Conservation (phyloP, 2,113 vertebrate genomes). For the Triplophysa siluroides region DNA sequence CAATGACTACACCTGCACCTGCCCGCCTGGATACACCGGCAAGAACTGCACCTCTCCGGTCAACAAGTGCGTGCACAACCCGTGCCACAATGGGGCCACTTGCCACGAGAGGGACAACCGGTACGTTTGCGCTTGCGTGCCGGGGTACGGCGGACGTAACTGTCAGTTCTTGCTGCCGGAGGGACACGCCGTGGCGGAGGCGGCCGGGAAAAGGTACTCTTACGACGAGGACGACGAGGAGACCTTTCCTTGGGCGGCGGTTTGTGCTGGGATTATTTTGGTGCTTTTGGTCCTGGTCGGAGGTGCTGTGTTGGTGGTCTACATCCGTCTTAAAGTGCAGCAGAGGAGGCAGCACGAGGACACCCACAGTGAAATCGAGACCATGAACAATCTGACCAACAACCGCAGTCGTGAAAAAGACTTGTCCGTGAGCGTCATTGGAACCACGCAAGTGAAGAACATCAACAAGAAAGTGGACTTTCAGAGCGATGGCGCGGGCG, state of each 20-base stretch:
- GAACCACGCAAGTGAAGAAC: conserved; percentile 91
- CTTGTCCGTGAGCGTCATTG: conserved; percentile 80
- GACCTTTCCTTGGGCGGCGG: conserved; percentile 88
- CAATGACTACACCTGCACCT: conserved; percentile 88
- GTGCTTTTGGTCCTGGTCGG: conserved; percentile 89
- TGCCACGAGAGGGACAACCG: conserved; percentile 89
- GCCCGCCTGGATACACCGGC: conserved; percentile 90
- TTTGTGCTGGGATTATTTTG: conserved; percentile 87
- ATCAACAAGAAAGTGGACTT: conserved; percentile 97
- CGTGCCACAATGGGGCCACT: conserved; percentile 96
- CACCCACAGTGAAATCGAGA: conserved; percentile 85
- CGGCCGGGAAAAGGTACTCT: conserved; percentile 78
- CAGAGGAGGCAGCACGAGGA: conserved; percentile 79
- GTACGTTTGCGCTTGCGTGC: conserved; percentile 90
- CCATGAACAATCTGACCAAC: conserved; percentile 97
- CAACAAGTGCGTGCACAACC: conserved; percentile 87
- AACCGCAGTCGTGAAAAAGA: conserved; percentile 92
- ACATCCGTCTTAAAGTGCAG: conserved; percentile 84
- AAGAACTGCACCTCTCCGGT: conserved; percentile 90
- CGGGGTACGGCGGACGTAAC: conserved; percentile 89
- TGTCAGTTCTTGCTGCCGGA: conserved; percentile 94
- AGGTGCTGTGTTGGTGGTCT: conserved; percentile 85
- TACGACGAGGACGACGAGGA: conserved; percentile 67
- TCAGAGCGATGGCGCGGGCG: conserved; percentile 76
- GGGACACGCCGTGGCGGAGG: conserved; percentile 76